Evolutionary conservation across 1,140 invertebrate genomes (phyloP), one percentile per base, ranked within the genome.

Genomic region (Drosophila repleta): DNA sequence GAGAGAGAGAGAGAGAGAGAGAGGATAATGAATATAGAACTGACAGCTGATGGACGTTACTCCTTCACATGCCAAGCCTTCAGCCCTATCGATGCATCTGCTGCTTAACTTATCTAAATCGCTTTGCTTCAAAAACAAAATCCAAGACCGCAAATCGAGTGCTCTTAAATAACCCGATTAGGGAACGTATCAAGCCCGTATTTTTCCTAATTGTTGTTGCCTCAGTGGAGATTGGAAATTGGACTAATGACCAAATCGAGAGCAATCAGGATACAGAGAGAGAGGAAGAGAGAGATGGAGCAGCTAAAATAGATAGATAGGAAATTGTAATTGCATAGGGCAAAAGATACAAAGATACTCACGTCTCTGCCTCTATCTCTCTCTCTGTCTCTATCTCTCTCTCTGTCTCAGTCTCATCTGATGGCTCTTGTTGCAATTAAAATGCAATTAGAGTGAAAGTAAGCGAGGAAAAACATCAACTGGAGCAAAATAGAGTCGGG

Each of bases 371-470:
- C 26, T 29, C 29, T 0, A 8, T 29, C 29, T 29, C 29, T 2
- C 1, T 8, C 29, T 29, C 11, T n/a, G n/a, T n/a, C n/a, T n/a
- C n/a, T n/a, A n/a, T n/a, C n/a, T n/a, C n/a, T n/a, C n/a, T 29
- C 26, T 29, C 29, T 0, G 29, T 29, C 29, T 29, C 29, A 7
- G 7, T 8, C 29, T 29, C 11, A 41, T 24, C 15, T 39, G 45
- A 41, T 39, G 17, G 21, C 35, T 37, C 37, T 32, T 49, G 64
- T 68, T 69, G 71, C 82, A 85, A 87, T 85, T 87, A 85, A 85
- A 88, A 87, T 77, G 83, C 71, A 85, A 88, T 85, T 88, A 88
- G 74, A 58, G 67, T 53, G 55, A 41, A 69, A 82, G 57, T 32
- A 60, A 60, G 58, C 58, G 60, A 65, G 15, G 15, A 15, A 24